phyloP scores from a whole-genome alignment of 2,113 vertebrate species.

The Melospiza melodia region DNA sequence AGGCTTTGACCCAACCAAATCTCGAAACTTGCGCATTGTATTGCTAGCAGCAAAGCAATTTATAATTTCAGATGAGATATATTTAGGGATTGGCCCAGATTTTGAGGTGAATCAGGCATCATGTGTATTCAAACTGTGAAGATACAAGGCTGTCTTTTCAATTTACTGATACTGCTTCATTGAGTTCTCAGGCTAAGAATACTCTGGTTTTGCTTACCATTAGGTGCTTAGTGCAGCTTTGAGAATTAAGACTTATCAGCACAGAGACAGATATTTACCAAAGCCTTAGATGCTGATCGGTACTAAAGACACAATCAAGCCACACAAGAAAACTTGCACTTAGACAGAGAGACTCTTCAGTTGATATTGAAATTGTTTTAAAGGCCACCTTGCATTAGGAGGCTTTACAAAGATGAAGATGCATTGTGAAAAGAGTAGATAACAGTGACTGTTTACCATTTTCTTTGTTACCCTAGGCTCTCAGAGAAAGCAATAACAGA shows the following conservation, averaged over 20 bases:
- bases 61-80: not conserved
- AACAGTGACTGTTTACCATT: not conserved
- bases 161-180: not conserved
- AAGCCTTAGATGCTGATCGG: not conserved
- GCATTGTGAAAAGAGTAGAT: not conserved
- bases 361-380: not conserved
- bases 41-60: not conserved
- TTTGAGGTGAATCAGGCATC: not conserved
- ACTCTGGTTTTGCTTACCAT: not conserved
- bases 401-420: not conserved
- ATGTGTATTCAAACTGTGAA: not conserved
- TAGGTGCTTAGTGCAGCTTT: not conserved
- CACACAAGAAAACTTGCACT: not conserved
- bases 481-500: not conserved
- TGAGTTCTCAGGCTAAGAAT: not conserved
- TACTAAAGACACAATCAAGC: not conserved
- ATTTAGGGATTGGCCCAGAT: not conserved
- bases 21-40: not conserved
- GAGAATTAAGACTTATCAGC: not conserved
- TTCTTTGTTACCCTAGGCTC: not conserved
- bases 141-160: not conserved
- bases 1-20: not conserved
- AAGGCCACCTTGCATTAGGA: not conserved
- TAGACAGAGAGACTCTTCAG: not conserved
- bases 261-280: not conserved